These are phyloP conservation scores for Coenobita brevimanus DNA, from an alignment of 1,140 invertebrate genomes.

Conservation along the genomic window DNA sequence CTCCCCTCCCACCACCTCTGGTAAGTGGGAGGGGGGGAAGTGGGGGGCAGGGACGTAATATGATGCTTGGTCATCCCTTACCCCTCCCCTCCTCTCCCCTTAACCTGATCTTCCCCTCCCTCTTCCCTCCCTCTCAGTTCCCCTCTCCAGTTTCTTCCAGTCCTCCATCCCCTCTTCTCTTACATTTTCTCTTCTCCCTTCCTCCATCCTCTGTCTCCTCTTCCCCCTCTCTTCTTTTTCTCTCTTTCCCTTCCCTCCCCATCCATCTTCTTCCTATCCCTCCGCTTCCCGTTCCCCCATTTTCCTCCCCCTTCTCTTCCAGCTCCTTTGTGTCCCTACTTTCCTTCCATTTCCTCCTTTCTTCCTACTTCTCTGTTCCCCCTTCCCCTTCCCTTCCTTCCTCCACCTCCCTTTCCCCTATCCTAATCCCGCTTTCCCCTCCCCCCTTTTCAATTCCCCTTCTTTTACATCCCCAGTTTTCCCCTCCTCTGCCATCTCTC, in stretches of 20 bases:
- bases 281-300: background rate
- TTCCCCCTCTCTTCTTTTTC: no score
- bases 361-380: no score
- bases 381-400: no score
- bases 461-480: background rate
- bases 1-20: background rate
- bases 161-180: background rate
- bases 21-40: no score
- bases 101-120: background rate
- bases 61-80: background rate
- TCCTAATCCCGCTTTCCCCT: background rate
- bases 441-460: background rate
- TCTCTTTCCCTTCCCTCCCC: constrained; percentile 1
- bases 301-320: background rate
- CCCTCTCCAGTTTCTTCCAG: background rate
- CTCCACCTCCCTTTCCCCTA: no score
- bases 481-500: background rate
- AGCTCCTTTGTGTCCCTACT: no score
- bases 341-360: no score
- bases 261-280: background rate
- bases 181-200: no score
- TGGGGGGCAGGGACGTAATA: no score
- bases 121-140: constrained; percentile 10
- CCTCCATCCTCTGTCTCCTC: no score
- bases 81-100: background rate